phyloP scores from a whole-genome alignment of 2,888 invertebrate genomes.

The Rhogogaster chlorosoma region DNA sequence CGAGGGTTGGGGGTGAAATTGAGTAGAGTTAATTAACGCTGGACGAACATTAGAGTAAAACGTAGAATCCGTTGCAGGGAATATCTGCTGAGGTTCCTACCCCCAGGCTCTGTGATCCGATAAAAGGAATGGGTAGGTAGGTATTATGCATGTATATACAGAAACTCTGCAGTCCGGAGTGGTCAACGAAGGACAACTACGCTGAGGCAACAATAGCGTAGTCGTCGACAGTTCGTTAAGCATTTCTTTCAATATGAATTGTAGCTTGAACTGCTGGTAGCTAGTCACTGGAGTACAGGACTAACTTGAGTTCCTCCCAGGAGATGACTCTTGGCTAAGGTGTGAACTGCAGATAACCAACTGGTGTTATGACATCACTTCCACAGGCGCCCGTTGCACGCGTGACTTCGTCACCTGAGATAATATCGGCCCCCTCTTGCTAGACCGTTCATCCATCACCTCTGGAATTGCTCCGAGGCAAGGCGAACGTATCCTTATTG shows the following conservation, averaged over 20 bases:
- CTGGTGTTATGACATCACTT: constrained; percentile 55
- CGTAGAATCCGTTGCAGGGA: constrained; percentile 39
- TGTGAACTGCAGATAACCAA: constrained; percentile 63
- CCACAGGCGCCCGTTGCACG: constrained; percentile 54
- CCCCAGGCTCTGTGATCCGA: constrained; percentile 66
- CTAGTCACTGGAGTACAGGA: background rate
- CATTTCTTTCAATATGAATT: constrained; percentile 65
- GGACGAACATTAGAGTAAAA: constrained; percentile 67
- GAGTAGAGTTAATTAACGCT: constrained; percentile 70
- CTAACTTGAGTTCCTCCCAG: constrained; percentile 1
- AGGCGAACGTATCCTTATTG: constrained; percentile 18
- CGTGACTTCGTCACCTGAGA: constrained; percentile 68
- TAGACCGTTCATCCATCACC: constrained; percentile 61
- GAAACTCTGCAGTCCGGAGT: constrained; percentile 46
- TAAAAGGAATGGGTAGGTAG: constrained; percentile 69
- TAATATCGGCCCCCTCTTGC: constrained; percentile 60
- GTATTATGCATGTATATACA: background rate
- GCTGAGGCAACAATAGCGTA: constrained; percentile 71
- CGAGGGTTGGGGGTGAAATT: constrained; percentile 59
- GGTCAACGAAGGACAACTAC: constrained; percentile 61
- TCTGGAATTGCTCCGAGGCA: constrained; percentile 56
- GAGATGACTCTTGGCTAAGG: constrained; percentile 49
- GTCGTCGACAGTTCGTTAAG: constrained; percentile 73
- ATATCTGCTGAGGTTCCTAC: constrained; percentile 15
- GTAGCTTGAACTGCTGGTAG: background rate